These are phyloP conservation scores for Portunus trituberculatus DNA, from an alignment of 1,140 invertebrate genomes.

Conservation along the genomic window DNA sequence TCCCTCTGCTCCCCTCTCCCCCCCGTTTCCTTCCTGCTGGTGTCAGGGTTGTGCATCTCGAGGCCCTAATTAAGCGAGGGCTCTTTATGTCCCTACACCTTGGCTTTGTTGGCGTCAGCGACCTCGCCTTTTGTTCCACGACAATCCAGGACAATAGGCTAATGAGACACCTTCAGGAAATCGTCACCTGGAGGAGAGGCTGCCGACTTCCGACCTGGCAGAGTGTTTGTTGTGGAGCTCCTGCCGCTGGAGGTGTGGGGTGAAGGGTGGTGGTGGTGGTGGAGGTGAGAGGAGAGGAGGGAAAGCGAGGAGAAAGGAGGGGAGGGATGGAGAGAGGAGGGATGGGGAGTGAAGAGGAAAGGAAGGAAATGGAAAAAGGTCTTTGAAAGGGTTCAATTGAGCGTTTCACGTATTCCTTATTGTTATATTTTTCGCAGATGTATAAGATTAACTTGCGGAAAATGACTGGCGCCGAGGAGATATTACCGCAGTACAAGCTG, in stretches of 20 bases:
- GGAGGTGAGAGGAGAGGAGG: neutral
- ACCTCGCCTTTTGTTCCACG: constrained; percentile 14
- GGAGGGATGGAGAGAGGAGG: neutral
- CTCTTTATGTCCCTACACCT: constrained; percentile 31
- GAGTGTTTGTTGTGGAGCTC: too few species aligned
- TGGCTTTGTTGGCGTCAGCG: constrained; percentile 16
- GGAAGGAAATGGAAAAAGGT: neutral
- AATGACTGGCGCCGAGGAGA: too few species aligned
- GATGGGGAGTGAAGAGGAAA: neutral
- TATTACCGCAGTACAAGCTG: too few species aligned
- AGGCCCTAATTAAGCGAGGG: constrained; percentile 14
- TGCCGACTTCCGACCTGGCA: neutral
- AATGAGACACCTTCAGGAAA: constrained; percentile 22
- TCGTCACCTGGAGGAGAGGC: constrained; percentile 15
- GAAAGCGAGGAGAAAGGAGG: neutral
- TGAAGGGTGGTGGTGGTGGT: neutral
- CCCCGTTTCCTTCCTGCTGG: neutral
- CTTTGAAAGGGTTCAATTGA: neutral
- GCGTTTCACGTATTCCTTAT: neutral
- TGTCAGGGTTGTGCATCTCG: neutral
- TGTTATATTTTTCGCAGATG: too few species aligned
- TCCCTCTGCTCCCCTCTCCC: too few species aligned
- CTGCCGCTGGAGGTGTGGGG: neutral
- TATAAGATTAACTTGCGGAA: too few species aligned
- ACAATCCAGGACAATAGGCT: neutral